These are phyloP conservation scores for Stomatorhinus walkeri DNA, from an alignment of 2,797 vertebrate genomes.

Conservation along the genomic window DNA sequence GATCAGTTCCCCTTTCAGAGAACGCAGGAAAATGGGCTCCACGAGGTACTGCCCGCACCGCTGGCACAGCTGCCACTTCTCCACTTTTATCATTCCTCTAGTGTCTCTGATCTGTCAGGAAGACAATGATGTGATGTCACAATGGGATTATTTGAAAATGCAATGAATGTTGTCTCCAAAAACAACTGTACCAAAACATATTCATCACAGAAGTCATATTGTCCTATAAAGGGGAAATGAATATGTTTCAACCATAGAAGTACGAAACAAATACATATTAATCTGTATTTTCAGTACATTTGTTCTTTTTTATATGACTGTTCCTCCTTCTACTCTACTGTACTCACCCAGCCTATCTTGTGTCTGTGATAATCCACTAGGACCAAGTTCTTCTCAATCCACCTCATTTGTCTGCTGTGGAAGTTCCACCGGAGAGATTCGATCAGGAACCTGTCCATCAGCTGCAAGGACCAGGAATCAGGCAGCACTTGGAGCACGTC, in stretches of 20 bases:
- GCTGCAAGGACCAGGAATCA: constrained; percentile 54
- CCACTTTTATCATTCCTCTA: constrained; percentile 42
- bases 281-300: neutral
- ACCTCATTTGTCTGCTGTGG: constrained; percentile 51
- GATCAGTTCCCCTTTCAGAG: constrained; percentile 45
- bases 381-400: constrained; percentile 47
- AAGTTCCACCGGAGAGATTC: constrained; percentile 46
- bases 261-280: neutral
- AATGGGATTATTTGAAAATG: neutral
- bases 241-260: neutral
- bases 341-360: constrained; percentile 51
- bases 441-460: constrained; percentile 48
- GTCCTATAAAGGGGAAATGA: neutral
- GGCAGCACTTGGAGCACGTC: constrained; percentile 50
- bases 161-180: neutral
- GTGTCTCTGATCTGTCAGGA: constrained; percentile 47
- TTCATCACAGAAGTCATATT: neutral
- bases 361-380: constrained; percentile 46
- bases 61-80: constrained; percentile 42
- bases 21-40: constrained; percentile 45
- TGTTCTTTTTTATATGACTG: neutral
- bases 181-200: neutral
- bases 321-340: neutral
- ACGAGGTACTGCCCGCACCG: constrained; percentile 44
- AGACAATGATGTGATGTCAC: neutral